phyloP scores from a whole-genome alignment of 2,888 invertebrate genomes.

The Dolichomitus sp. region DNA sequence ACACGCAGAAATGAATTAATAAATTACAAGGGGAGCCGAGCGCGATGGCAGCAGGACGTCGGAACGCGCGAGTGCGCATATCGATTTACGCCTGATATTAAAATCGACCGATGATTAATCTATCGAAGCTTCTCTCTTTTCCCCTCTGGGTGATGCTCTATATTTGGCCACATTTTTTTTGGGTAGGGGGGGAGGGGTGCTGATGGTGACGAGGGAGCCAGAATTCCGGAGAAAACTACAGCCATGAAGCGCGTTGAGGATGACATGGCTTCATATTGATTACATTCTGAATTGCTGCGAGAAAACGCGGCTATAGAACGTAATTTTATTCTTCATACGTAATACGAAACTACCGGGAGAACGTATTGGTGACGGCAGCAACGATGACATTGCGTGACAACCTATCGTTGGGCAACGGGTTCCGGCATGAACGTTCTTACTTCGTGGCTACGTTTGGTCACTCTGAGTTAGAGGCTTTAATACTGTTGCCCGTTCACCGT shows the following conservation, averaged over 20 bases:
- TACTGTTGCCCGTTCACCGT: neutral
- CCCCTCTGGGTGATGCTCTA: neutral
- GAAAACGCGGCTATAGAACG: slow-evolving; percentile 55
- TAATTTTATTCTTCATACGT: slow-evolving; percentile 56
- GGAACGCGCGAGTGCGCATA: slow-evolving; percentile 61
- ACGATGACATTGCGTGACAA: slow-evolving; percentile 42
- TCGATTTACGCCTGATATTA: slow-evolving; percentile 76
- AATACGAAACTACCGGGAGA: slow-evolving; percentile 46
- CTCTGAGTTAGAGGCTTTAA: neutral
- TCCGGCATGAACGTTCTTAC: neutral
- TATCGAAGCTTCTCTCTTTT: slow-evolving; percentile 57
- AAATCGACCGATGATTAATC: slow-evolving; percentile 81
- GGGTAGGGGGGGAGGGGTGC: too few species aligned
- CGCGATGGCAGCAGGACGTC: slow-evolving; percentile 48
- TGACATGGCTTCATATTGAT: slow-evolving; percentile 73
- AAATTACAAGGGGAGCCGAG: slow-evolving; percentile 72
- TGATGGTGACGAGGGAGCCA: slow-evolving; percentile 2
- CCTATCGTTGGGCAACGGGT: slow-evolving; percentile 35
- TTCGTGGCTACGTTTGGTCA: neutral
- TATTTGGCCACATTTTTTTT: neutral
- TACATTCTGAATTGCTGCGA: slow-evolving; percentile 69
- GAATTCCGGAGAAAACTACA: slow-evolving; percentile 59
- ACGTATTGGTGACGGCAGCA: neutral
- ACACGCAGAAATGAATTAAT: slow-evolving; percentile 77
- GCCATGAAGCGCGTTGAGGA: slow-evolving; percentile 39